These are phyloP conservation scores for Oxyura jamaicensis DNA, from an alignment of 2,113 vertebrate genomes.

Conservation along the genomic window DNA sequence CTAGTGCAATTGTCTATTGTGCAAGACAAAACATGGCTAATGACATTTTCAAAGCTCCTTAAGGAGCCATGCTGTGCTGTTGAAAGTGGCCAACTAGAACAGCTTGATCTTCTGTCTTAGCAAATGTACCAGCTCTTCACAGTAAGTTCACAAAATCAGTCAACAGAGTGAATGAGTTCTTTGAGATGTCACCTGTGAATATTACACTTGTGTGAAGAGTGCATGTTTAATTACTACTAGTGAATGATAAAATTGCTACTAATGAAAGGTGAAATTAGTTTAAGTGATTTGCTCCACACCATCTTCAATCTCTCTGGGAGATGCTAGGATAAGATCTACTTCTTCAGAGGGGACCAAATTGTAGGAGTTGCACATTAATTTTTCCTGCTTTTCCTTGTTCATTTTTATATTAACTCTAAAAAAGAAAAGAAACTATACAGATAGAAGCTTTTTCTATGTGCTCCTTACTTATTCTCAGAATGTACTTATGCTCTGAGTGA, in stretches of 20 bases:
- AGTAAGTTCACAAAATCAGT: not conserved
- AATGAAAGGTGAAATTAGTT: not conserved
- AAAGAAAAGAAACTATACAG: not conserved
- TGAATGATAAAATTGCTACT: not conserved
- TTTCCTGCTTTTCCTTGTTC: not conserved
- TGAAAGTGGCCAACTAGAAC: not conserved
- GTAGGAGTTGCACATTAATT: not conserved
- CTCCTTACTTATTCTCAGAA: not conserved
- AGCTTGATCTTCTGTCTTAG: not conserved
- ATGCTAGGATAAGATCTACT: not conserved
- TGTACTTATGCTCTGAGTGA: not conserved
- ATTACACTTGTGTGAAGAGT: not conserved
- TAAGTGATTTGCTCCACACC: not conserved
- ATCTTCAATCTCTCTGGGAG: not conserved
- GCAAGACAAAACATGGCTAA: not conserved
- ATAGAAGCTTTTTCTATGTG: not conserved
- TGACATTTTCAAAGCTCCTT: not conserved
- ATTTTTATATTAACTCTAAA: not conserved
- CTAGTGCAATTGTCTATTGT: not conserved
- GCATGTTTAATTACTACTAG: not conserved
- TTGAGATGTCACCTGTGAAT: not conserved
- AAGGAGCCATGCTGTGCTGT: not conserved
- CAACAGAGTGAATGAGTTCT: not conserved
- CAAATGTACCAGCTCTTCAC: not conserved
- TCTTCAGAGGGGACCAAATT: not conserved